phyloP scores from a whole-genome alignment of 2,113 vertebrate species.

The human region GRCh38 chr4:118828501-118829000 shows the following conservation, averaged over 20 bases:
- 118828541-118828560: too few relatives aligned
- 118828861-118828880: neutral
- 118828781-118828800: too few relatives aligned
- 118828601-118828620: neutral
- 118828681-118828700: neutral
- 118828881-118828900: neutral
- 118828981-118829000: neutral
- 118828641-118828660: neutral
- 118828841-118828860: neutral
- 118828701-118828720: neutral
- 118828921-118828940: neutral
- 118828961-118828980: neutral
- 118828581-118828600: neutral
- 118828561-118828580: neutral
- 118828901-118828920: neutral
- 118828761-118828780: neutral
- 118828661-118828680: neutral
- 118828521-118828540: neutral
- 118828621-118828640: neutral
- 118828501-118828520: neutral
- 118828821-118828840: neutral
- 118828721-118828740: neutral
- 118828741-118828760: neutral
- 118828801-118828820: too few relatives aligned
- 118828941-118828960: neutral